phyloP scores from a whole-genome alignment of 2,888 invertebrate genomes.

The Clunio marinus region DNA sequence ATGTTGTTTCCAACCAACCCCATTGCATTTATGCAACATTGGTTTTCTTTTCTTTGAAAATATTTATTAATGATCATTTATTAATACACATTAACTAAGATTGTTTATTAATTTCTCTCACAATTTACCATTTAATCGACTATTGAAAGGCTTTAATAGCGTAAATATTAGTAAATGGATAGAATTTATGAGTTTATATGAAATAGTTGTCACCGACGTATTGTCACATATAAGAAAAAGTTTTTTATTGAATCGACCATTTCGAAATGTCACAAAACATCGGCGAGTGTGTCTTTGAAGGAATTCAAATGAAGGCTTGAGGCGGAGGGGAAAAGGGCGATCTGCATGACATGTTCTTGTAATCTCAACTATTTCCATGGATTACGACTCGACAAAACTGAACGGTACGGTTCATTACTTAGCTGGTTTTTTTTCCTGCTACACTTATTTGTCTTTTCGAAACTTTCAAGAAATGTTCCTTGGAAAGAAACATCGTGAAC shows the following conservation, averaged over 20 bases:
- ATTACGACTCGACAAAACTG: neutral
- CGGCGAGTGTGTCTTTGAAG: neutral
- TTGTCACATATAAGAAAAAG: too few species aligned
- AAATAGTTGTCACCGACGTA: too few species aligned
- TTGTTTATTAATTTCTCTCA: conserved; percentile 2
- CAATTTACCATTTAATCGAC: too few species aligned
- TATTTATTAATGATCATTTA: neutral
- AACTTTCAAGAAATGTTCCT: neutral
- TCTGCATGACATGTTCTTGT: conserved; percentile 6
- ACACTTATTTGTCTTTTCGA: too few species aligned
- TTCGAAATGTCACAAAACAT: too few species aligned
- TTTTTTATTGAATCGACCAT: too few species aligned
- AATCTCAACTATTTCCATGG: neutral
- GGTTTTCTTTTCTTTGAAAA: too few species aligned
- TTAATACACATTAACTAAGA: neutral
- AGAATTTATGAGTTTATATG: too few species aligned
- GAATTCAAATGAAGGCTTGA: neutral
- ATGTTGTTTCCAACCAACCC: too few species aligned
- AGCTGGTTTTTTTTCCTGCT: neutral
- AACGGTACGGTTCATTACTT: conserved; percentile 6
- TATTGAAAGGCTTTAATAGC: too few species aligned
- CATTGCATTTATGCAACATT: neutral
- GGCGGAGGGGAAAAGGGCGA: neutral
- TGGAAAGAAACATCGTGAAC: neutral
- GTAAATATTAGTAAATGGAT: too few species aligned